Percentiles rank a stretch among this genome's conserved stretches.
Evolutionary conservation across 1,140 invertebrate genomes (phyloP).

Genomic region (Microplitis demolitor): DNA sequence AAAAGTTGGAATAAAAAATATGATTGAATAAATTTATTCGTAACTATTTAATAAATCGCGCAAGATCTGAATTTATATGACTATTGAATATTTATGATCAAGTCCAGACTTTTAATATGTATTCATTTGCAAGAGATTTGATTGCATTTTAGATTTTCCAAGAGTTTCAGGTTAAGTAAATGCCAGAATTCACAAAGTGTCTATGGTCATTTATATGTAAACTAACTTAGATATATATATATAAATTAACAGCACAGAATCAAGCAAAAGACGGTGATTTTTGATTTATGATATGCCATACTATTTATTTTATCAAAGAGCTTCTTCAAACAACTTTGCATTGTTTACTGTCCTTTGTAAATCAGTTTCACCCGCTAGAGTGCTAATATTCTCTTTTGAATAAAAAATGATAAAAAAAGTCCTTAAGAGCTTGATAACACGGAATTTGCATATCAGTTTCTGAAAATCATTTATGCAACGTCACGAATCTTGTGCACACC

Average conservation of each 20-base stretch:
- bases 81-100: conserved; percentile 17
- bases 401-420: not conserved
- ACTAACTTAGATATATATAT: not conserved
- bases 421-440: not conserved
- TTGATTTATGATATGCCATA: too few relatives aligned
- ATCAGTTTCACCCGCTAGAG: not conserved
- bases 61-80: not conserved
- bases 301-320: too few relatives aligned
- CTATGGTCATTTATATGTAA: conserved; percentile 19
- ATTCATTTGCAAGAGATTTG: conserved; percentile 7
- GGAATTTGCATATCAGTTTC: conserved; percentile 9
- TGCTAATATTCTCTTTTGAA: not conserved
- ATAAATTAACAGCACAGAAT: not conserved
- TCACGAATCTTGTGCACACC: conserved; percentile 4
- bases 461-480: conserved; percentile 7
- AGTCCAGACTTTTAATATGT: conserved; percentile 15
- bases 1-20: too few relatives aligned
- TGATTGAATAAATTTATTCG: not conserved
- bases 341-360: too few relatives aligned
- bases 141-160: conserved; percentile 2
- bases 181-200: not conserved
- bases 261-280: too few relatives aligned
- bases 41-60: not conserved
- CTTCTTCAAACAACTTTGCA: too few relatives aligned
- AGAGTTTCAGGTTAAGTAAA: not conserved